These are phyloP conservation scores for Candidula unifasciata DNA, from an alignment of 2,888 invertebrate genomes.

Conservation along the genomic window DNA sequence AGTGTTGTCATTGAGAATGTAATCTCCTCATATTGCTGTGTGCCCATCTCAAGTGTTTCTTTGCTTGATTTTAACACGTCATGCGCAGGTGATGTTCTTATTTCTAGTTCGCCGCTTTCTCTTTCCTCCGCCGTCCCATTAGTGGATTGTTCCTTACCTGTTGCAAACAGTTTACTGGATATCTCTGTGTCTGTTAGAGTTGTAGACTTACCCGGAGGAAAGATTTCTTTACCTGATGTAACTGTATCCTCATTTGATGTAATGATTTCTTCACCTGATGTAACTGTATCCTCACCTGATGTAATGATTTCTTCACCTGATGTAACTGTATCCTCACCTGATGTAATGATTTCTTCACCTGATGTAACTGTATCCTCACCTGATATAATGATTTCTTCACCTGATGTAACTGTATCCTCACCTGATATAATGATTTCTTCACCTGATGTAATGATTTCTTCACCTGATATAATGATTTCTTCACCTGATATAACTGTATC, in stretches of 20 bases:
- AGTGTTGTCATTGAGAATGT: not conserved
- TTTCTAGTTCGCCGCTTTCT: too few species aligned
- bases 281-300: not conserved
- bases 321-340: not conserved
- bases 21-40: not conserved
- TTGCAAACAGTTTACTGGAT: too few species aligned
- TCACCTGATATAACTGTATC: not conserved
- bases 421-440: not conserved
- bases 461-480: not conserved
- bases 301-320: not conserved
- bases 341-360: not conserved
- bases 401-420: not conserved
- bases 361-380: not conserved
- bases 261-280: not conserved
- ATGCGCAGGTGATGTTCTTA: too few species aligned
- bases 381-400: not conserved
- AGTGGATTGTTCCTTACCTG: too few species aligned
- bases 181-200: too few species aligned
- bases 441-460: not conserved
- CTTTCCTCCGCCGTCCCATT: too few species aligned
- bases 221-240: too few species aligned
- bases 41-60: too few species aligned
- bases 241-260: not conserved
- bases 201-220: too few species aligned
- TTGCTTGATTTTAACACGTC: too few species aligned